phyloP scores from a whole-genome alignment of 2,888 invertebrate species.

The Troides oblongomaculatus region DNA sequence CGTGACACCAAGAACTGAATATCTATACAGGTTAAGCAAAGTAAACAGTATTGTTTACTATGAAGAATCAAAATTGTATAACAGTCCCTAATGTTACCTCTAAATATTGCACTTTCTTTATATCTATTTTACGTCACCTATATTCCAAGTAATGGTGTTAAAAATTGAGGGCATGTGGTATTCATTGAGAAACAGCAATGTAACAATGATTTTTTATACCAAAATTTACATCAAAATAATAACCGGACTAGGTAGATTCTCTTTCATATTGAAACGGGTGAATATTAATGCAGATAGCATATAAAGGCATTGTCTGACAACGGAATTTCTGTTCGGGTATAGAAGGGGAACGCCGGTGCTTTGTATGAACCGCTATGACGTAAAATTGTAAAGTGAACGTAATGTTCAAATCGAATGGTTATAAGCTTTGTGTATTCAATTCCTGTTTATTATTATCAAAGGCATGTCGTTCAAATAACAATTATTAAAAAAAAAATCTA shows the following conservation, averaged over 20 bases:
- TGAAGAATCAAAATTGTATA: too few relatives aligned
- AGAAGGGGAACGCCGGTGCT: slow-evolving; percentile 18
- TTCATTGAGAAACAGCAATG: neutral
- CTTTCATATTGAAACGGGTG: slow-evolving; percentile 21
- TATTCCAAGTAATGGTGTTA: too few relatives aligned
- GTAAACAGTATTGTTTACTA: too few relatives aligned
- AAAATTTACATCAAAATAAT: slow-evolving; percentile 26
- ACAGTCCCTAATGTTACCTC: too few relatives aligned
- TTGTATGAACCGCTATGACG: slow-evolving; percentile 12
- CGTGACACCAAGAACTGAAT: too few relatives aligned
- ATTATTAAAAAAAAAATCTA: too few relatives aligned
- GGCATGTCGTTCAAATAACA: too few relatives aligned
- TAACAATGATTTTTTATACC: neutral
- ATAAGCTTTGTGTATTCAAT: neutral
- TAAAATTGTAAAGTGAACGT: slow-evolving; percentile 5
- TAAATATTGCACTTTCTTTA: too few relatives aligned
- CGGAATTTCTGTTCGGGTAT: slow-evolving; percentile 21
- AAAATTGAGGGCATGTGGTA: neutral
- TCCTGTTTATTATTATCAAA: neutral
- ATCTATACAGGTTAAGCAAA: too few relatives aligned
- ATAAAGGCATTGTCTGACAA: slow-evolving; percentile 26
- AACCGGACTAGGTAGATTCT: slow-evolving; percentile 15
- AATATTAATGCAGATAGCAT: slow-evolving; percentile 26
- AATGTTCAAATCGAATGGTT: neutral
- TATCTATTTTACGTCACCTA: too few relatives aligned